These are phyloP conservation scores for Myripristis murdjan DNA, from an alignment of 2,797 vertebrate genomes.

Conservation along the genomic window DNA sequence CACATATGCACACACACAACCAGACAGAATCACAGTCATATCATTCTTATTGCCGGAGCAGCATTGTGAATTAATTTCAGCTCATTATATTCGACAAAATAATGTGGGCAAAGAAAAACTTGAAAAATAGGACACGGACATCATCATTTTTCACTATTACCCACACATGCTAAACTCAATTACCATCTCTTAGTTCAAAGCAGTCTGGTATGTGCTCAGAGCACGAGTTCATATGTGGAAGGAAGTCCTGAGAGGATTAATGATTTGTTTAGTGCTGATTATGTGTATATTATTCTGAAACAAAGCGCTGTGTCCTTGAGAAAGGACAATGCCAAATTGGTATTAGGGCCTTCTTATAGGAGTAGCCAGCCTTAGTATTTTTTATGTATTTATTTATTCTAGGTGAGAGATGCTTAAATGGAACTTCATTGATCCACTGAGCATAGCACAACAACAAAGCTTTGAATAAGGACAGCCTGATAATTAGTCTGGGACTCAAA, in stretches of 20 bases:
- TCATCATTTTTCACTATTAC: constrained; percentile 66
- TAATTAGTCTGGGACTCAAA: constrained; percentile 59
- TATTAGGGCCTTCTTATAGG: constrained; percentile 53
- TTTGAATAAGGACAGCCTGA: constrained; percentile 56
- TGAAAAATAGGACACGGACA: constrained; percentile 50
- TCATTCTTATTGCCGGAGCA: constrained; percentile 47
- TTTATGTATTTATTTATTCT: constrained; percentile 46
- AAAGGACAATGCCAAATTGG: constrained; percentile 69
- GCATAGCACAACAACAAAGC: constrained; percentile 58
- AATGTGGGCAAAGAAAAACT: constrained; percentile 32
- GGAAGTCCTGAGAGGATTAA: constrained; percentile 55
- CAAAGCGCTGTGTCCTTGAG: constrained; percentile 73
- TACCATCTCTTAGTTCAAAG: constrained; percentile 56
- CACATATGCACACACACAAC: constrained; percentile 44
- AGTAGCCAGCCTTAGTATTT: constrained; percentile 39
- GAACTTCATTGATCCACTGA: constrained; percentile 75
- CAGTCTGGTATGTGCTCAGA: constrained; percentile 32
- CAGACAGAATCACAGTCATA: constrained; percentile 25
- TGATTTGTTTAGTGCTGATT: constrained; percentile 73
- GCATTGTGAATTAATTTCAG: constrained; percentile 60
- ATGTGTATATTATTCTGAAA: constrained; percentile 56
- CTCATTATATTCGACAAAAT: constrained; percentile 60
- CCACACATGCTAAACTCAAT: constrained; percentile 60
- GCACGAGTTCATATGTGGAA: constrained; percentile 43
- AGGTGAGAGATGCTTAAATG: constrained; percentile 70